Conservation (phyloP, 2,113 vertebrate genomes). For the Neotoma lepida region DNA sequence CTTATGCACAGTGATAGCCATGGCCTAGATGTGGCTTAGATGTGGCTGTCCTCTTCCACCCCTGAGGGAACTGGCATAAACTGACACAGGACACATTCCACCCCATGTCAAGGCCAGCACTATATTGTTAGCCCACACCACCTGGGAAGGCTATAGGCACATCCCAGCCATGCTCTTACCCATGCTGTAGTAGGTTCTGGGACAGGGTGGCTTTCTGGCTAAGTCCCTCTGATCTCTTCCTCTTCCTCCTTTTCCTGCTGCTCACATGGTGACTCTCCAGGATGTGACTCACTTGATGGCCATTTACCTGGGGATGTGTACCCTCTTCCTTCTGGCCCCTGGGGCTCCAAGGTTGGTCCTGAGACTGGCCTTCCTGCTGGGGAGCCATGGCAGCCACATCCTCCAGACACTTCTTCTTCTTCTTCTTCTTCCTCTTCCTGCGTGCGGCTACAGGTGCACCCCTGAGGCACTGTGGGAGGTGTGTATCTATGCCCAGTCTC, state of each 20-base stretch:
- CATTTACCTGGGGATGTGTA: background rate
- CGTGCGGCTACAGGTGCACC: rapidly evolving
- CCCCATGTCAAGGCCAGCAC: rapidly evolving
- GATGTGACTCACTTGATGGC: background rate
- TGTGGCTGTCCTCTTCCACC: background rate
- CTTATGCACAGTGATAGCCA: background rate
- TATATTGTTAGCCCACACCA: rapidly evolving
- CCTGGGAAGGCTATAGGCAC: rapidly evolving
- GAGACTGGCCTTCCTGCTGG: rapidly evolving
- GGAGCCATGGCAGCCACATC: rapidly evolving
- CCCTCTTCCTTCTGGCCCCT: background rate
- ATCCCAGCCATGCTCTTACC: slow-evolving; percentile 59
- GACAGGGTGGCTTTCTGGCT: rapidly evolving
- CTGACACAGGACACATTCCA: too few relatives aligned
- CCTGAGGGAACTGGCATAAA: background rate
- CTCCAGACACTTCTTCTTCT: background rate
- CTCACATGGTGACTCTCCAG: rapidly evolving
- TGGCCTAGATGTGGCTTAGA: background rate
- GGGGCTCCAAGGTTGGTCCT: rapidly evolving
- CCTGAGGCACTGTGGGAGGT: background rate
- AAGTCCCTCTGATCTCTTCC: background rate
- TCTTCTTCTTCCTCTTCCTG: slow-evolving; percentile 67
- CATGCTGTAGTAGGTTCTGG: background rate
- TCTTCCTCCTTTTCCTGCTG: slow-evolving; percentile 15
- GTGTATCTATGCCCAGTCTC: rapidly evolving